A percentile compares a stretch with the other conserved stretches of the same genome.
phyloP scores from a whole-genome alignment of 2,888 invertebrate genomes.

The Erpobdella octoculata region DNA sequence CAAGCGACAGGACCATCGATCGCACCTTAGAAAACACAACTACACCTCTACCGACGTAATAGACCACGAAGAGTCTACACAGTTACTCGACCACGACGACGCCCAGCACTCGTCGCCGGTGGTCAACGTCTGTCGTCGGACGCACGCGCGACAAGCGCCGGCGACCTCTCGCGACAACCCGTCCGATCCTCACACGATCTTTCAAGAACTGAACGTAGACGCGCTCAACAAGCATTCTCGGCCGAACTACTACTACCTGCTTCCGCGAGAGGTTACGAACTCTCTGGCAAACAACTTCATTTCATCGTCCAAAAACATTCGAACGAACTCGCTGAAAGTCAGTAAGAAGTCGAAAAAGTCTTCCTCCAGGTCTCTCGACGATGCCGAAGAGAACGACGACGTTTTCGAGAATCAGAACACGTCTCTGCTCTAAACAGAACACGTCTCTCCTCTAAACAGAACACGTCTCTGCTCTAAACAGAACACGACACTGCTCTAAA shows the following conservation, averaged over 20 bases:
- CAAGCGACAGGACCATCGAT: background rate
- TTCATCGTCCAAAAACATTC: background rate
- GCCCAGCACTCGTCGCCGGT: background rate
- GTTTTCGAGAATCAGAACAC: background rate
- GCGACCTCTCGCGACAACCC: background rate
- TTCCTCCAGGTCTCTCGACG: background rate
- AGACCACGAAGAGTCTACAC: constrained; percentile 4
- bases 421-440: too few species aligned
- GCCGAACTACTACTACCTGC: background rate
- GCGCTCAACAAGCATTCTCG: background rate
- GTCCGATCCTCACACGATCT: background rate
- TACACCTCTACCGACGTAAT: background rate
- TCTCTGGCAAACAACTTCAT: too few species aligned
- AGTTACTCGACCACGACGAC: background rate
- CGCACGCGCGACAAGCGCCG: background rate
- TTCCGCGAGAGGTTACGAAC: background rate
- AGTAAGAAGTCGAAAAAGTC: background rate
- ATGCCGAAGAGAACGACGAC: constrained; percentile 1
- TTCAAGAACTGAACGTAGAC: background rate
- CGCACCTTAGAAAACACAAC: background rate
- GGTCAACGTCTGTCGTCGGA: background rate
- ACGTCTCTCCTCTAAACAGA: too few species aligned
- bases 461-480: too few species aligned
- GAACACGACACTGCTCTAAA: too few species aligned
- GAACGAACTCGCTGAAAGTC: constrained; percentile 2